phyloP scores from a whole-genome alignment of 2,797 vertebrate species.

The Lacerta viridis region DNA sequence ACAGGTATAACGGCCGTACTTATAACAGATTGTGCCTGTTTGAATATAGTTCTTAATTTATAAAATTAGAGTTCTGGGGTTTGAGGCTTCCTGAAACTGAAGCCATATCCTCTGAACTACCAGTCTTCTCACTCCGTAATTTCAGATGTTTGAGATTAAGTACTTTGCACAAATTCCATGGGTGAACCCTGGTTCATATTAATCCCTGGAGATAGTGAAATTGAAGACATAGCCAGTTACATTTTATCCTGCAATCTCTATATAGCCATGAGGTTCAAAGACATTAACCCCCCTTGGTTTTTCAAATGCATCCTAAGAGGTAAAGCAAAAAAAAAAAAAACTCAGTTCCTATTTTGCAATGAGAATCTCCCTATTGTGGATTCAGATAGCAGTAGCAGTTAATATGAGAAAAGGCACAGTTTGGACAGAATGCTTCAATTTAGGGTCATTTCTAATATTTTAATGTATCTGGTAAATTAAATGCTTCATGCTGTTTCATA shows the following conservation, averaged over 20 bases:
- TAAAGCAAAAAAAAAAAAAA: constrained; percentile 16
- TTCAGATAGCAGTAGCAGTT: not conserved
- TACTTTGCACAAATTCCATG: constrained; percentile 11
- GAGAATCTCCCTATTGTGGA: not conserved
- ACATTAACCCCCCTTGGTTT: constrained; percentile 26
- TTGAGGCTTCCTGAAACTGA: not conserved
- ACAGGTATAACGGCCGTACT: not conserved
- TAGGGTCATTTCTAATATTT: not conserved
- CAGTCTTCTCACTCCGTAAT: not conserved
- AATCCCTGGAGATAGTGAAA: constrained; percentile 22
- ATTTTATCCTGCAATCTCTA: constrained; percentile 15
- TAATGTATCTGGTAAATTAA: not conserved
- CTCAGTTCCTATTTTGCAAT: not conserved
- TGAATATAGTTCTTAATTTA: not conserved
- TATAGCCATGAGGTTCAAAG: constrained; percentile 11
- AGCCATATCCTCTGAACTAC: not conserved
- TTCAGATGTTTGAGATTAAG: constrained; percentile 30
- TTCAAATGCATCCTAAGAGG: constrained; percentile 25
- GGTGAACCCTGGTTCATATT: constrained; percentile 29
- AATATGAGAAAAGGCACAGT: not conserved
- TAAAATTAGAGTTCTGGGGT: not conserved
- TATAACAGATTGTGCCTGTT: not conserved
- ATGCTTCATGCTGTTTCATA: not conserved
- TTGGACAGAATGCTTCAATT: not conserved
- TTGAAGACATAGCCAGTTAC: constrained; percentile 6